Base-by-base conservation (phyloP, 2,113 vertebrate species). In the Phalacrocorax carbo region DNA sequence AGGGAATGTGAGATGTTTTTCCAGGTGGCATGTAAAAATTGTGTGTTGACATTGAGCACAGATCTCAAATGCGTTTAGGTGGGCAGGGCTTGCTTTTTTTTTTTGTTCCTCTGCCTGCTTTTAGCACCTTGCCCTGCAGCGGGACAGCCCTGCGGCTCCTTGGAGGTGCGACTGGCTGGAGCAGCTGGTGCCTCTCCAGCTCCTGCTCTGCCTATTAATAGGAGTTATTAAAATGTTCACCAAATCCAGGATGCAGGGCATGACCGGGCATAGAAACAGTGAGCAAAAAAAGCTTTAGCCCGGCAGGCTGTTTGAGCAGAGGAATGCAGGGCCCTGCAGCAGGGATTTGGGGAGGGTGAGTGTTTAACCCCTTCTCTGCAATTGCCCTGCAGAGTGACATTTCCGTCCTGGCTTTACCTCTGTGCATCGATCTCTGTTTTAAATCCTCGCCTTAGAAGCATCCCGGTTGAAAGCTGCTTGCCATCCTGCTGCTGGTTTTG, bases 321-420 rank as follows among this genome's bases (percentile, higher is more conserved):
- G 91, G 94, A 96, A 94, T 96, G 93, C 58, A 40, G 61, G 57
- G 58, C 71, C 52, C 54, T 72, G 73, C 81, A 89, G 86, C 18
- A 5, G 73, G 77, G 88, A 82, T 92, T 80, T 95, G 87, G 81
- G 88, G 64, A 87, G 69, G 55, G 64, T 0, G 5, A 60, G 52
- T 1, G 1, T 88, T 92, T 93, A 87, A 85, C 88, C 73, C 60
- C 18, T 18, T 55, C 22, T 17, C 21, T n/a, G 69, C 49, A 1
- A 1, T 16, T 60, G 22, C 17, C 21, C 7, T 27, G 36, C 29
- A 0, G 13, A 26, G 15, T 21, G 62, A 20, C 48, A 0, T 3
- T 38, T 71, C 48, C 9, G 6, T 68, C 52, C 57, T 0, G 0
- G 21, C 32, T 69, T 69, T 18, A 30, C 20, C 76, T 85, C 49